Conservation (phyloP, 2,888 invertebrate species). For the Pyrocoelia pectoralis region DNA sequence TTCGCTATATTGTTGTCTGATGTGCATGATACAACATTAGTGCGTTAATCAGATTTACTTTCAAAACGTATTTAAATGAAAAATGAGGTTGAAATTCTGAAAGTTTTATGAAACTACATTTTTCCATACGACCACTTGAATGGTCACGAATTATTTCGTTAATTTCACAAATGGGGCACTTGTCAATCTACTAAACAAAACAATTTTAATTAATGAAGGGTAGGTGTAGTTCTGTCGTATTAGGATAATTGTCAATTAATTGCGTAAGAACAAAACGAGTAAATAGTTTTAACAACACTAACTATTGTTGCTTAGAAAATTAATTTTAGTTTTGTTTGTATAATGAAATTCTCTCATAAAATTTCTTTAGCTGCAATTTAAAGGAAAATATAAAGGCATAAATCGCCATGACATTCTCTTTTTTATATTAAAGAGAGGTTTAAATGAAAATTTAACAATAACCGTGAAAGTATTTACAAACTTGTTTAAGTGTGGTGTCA, state of each 20-base stretch:
- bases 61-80: neutral
- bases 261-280: neutral
- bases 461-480: neutral
- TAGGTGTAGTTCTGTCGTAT: no score
- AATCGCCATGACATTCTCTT: neutral
- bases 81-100: neutral
- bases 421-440: no score
- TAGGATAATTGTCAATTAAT: neutral
- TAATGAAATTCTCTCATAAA: conserved; percentile 12
- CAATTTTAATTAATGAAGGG: no score
- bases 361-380: conserved; percentile 1
- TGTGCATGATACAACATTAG: neutral
- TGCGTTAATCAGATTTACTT: conserved; percentile 3
- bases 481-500: neutral
- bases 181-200: no score
- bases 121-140: neutral
- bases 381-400: no score
- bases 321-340: conserved; percentile 11
- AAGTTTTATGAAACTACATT: neutral
- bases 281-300: neutral
- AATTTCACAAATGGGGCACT: neutral
- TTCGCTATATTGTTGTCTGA: neutral
- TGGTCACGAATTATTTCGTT: neutral
- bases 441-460: neutral
- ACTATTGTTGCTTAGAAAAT: conserved; percentile 9